Evolutionary conservation across 2,888 invertebrate genomes (phyloP).

Genomic region (Gymnocheta viridis): DNA sequence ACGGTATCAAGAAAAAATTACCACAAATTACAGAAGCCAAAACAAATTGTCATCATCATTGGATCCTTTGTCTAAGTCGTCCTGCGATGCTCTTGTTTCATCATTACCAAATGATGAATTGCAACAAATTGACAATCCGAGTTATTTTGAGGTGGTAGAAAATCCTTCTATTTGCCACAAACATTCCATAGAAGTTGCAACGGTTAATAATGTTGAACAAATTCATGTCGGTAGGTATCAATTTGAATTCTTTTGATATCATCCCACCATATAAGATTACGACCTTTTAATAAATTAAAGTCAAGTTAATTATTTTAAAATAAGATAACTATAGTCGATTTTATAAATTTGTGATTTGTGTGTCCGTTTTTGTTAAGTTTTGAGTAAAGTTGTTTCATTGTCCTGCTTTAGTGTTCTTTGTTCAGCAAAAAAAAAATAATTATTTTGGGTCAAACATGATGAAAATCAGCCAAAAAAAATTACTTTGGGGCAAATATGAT

Average conservation of each 20-base stretch:
- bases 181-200: neutral
- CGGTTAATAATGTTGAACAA: neutral
- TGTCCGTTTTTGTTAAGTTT: too few relatives aligned
- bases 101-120: neutral
- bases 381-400: too few relatives aligned
- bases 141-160: neutral
- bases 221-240: constrained; percentile 32
- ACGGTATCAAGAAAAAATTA: constrained; percentile 43
- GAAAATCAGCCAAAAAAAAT: too few relatives aligned
- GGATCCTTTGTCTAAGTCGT: constrained; percentile 8
- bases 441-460: too few relatives aligned
- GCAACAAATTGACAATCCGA: neutral
- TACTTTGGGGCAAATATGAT: too few relatives aligned
- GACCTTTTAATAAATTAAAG: neutral
- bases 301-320: neutral
- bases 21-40: constrained; percentile 21
- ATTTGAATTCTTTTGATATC: neutral
- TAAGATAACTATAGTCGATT: neutral
- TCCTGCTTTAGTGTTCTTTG: too few relatives aligned
- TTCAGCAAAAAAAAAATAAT: too few relatives aligned
- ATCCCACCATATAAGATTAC: neutral
- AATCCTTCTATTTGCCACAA: neutral
- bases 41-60: constrained; percentile 11
- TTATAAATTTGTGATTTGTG: too few relatives aligned
- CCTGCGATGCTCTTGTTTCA: neutral